These are phyloP conservation scores for Lontra canadensis DNA, from an alignment of 2,113 vertebrate genomes.

Conservation along the genomic window DNA sequence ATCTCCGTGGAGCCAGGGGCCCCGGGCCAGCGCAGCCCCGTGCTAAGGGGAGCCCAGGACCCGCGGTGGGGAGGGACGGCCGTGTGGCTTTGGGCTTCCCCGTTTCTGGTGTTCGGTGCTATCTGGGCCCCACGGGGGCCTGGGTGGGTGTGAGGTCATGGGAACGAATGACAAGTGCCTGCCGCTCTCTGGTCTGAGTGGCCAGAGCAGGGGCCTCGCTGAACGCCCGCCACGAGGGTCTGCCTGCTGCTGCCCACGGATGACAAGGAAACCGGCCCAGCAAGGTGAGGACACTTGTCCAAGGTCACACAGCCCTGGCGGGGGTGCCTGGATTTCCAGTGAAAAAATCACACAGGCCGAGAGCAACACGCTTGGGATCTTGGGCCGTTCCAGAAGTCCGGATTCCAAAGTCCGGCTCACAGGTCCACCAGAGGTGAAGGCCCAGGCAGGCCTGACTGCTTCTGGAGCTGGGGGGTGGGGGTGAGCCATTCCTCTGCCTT, in stretches of 20 bases:
- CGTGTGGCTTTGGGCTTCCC: background rate
- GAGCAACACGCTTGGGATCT: background rate
- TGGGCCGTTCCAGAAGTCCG: rapidly evolving
- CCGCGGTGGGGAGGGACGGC: rapidly evolving
- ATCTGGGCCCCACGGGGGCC: rapidly evolving
- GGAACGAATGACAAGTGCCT: background rate
- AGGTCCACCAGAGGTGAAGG: rapidly evolving
- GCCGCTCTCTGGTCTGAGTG: too few relatives aligned
- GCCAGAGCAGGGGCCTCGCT: background rate
- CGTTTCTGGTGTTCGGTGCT: rapidly evolving
- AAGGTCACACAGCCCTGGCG: background rate
- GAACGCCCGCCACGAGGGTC: background rate
- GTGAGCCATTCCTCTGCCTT: background rate
- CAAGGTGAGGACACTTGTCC: background rate
- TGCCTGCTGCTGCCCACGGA: background rate
- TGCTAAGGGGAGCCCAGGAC: rapidly evolving
- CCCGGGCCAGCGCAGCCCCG: rapidly evolving
- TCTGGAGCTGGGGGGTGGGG: background rate
- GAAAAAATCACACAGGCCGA: too few relatives aligned
- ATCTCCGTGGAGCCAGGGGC: rapidly evolving
- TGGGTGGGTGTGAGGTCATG: background rate
- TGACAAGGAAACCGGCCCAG: background rate
- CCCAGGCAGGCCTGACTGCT: rapidly evolving
- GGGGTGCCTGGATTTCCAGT: rapidly evolving
- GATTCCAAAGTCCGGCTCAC: background rate